A percentile compares a stretch with the other conserved stretches of the same genome.
Evolutionary conservation across 2,797 vertebrate genomes (phyloP).

Genomic region (Eutrigla gurnardus): DNA sequence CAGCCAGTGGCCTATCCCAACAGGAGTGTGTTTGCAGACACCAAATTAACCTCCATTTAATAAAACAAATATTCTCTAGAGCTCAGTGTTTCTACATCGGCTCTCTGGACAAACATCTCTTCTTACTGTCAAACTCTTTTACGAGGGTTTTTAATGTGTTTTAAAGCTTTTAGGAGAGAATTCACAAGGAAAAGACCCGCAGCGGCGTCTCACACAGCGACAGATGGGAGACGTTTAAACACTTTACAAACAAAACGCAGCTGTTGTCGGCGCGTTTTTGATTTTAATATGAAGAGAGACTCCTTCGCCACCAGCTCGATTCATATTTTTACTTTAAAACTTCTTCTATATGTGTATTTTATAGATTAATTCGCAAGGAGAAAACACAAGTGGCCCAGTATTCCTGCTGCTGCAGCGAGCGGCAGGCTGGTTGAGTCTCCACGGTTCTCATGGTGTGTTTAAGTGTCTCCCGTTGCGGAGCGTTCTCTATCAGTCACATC

Average conservation of each 20-base stretch:
- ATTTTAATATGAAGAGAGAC: background rate
- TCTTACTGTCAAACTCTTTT: rapidly evolving
- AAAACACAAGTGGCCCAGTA: no score
- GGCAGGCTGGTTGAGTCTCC: slow-evolving; percentile 4
- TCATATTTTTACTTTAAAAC: rapidly evolving
- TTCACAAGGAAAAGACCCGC: slow-evolving; percentile 3
- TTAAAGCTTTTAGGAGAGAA: slow-evolving; percentile 12
- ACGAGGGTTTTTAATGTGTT: rapidly evolving
- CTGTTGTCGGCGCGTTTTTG: rapidly evolving
- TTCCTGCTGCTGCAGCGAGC: background rate
- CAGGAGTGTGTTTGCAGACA: slow-evolving; percentile 18
- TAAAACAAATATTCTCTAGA: rapidly evolving
- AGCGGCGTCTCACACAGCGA: background rate
- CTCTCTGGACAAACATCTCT: background rate
- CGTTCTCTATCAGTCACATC: background rate
- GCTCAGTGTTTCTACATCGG: rapidly evolving
- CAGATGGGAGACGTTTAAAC: background rate
- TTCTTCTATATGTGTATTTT: no score
- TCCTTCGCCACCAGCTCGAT: rapidly evolving
- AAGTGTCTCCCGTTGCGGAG: background rate
- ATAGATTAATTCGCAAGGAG: no score
- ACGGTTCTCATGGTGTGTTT: slow-evolving; percentile 10
- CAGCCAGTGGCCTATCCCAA: background rate
- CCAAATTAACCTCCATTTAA: background rate
- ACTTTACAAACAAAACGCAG: rapidly evolving